Evolutionary conservation across 2,113 vertebrate genomes (phyloP), one percentile per base, ranked within the genome.

Genomic region (Galemys pyrenaicus): DNA sequence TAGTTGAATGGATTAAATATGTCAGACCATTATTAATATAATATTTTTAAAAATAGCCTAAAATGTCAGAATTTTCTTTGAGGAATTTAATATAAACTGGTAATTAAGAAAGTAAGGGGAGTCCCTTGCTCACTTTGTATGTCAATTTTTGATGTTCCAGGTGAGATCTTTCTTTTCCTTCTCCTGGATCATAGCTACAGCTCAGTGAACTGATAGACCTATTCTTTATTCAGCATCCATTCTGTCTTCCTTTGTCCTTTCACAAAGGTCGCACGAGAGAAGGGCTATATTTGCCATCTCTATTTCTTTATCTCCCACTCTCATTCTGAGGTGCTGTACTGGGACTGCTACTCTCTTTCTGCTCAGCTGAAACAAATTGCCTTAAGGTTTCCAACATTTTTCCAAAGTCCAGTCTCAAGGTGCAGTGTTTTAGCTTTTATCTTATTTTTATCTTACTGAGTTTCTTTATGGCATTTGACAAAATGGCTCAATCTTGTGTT

Each of bases 1-100:
- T 85, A 92, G n/a, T 73, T 92, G 87, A 97, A 85, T 60, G 54
- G 35, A 92, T 92, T 93, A 94, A 93, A 96, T 39, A 94, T 74
- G 85, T 82, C 77, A 94, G 64, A 46, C 77, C 81, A 51, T 93
- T 94, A 96, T 96, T 94, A 96, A 78, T 85, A 81, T 58, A 89
- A 32, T 80, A 70, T 80, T 87, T 93, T 87, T 87, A 77, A 80
- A 89, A 89, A 94, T 93, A 94, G 73, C 74, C 78, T 46, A 58
- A 90, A 94, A 96, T 96, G 37, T 56, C 87, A 94, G 91, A 79
- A 35, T 71, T 92, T 73, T 79, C 41, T 93, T 68, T 87, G 90
- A 95, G 71, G 24, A 87, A 91, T 70, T 95, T 91, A 86, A 94
- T 60, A 62, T 82, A 75, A 94, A 68, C 80, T 71, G 22, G 30